Evolutionary conservation across 92 coral and sea anemone genomes (phyloP), one percentile per base, ranked within the genome.

Genomic region (Siderastrea siderea): DNA sequence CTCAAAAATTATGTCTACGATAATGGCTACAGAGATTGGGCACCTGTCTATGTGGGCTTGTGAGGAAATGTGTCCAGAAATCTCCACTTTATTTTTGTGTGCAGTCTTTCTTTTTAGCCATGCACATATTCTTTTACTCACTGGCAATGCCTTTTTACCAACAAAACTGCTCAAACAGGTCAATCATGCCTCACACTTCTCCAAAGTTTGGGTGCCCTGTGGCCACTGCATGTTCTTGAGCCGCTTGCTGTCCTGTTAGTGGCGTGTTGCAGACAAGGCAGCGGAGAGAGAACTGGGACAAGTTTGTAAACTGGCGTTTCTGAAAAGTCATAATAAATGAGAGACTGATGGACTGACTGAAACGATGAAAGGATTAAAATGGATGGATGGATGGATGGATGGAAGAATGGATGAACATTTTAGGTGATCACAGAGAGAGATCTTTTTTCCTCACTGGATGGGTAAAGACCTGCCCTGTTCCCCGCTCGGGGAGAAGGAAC

Each of bases 191-290:
- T 87, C 82, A 97, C 47, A 94, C 98, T 78, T 98, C 99, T 45
- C 98, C 99, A 83, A 96, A 98, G 82, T 96, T 96, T 19, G 88
- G 89, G 77, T 98, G 99, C 6, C 96, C 97, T 16, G 99, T 95
- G 12, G 94, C 71, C 38, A 84, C 77, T 52, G 99, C 99, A 61
- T 98, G 98, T 72, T 89, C 85, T 50, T 76, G 94, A 9, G 96
- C 98, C 6, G 91, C 98, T 53, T 62, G 87, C 62, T 98, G 99
- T 1, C 99, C 99, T 15, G 89, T 82, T 51, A 98, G 90, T 15
- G 91, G 95, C 12, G 91, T 80, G 14, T 86, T 80, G 50, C 99
- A 98, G 26, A 93, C 98, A 11, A 98, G 88, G 63, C 99, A 97
- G 68, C 99, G 96, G n/a, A 97, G 81, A 46, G 96, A 84, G 78